Conservation (phyloP, 2,113 vertebrate species). For the Oophaga pumilio region DNA sequence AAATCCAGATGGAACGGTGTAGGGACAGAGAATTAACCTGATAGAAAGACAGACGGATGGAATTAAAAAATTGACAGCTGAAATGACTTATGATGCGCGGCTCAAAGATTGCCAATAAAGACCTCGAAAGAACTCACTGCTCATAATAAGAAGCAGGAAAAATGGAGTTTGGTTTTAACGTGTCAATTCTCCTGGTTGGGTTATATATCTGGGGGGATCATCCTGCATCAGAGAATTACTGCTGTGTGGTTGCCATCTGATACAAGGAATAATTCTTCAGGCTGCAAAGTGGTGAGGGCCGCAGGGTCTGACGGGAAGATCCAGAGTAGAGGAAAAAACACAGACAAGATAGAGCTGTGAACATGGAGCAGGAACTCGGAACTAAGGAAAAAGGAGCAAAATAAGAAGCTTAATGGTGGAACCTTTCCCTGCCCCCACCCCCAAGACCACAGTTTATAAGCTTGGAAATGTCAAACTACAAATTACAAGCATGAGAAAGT, state of each 20-base stretch:
- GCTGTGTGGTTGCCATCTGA: not conserved
- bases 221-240: conserved; percentile 15
- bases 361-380: not conserved
- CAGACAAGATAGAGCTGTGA: not conserved
- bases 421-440: too few species aligned
- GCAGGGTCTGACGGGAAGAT: not conserved
- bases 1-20: conserved; percentile 8
- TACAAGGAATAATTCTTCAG: not conserved
- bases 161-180: conserved; percentile 31
- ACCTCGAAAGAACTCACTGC: not conserved
- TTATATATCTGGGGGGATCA: conserved; percentile 44
- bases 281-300: not conserved
- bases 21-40: not conserved
- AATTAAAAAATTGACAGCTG: conserved; percentile 48
- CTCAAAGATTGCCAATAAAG: conserved; percentile 46
- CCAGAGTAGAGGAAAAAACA: not conserved
- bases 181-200: conserved; percentile 36
- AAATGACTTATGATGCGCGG: conserved; percentile 14
- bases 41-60: conserved; percentile 42
- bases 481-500: too few species aligned
- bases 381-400: not conserved
- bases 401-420: not conserved
- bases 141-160: not conserved
- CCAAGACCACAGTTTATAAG: too few species aligned
- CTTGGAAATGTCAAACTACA: too few species aligned